phyloP scores from a whole-genome alignment of 2,888 invertebrate species.

The Andrena bucephala region DNA sequence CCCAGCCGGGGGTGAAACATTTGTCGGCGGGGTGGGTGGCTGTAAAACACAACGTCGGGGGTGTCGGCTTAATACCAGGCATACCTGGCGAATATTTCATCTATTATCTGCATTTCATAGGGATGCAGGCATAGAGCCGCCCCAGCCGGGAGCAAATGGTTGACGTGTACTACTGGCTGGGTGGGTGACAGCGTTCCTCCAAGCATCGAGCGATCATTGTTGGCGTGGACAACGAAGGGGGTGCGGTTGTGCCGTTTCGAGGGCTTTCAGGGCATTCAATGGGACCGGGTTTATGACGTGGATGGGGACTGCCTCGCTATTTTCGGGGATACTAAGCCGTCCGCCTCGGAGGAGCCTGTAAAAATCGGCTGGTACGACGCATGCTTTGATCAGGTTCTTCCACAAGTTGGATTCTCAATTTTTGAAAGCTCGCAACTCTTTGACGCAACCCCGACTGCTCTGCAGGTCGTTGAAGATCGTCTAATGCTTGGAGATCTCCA shows the following conservation, averaged over 20 bases:
- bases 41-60: conserved; percentile 70
- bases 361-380: neutral
- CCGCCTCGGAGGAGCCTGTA: neutral
- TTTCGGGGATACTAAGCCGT: neutral
- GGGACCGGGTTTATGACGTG: neutral
- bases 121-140: conserved; percentile 55
- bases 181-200: conserved; percentile 42
- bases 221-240: conserved; percentile 51
- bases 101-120: conserved; percentile 71
- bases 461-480: too few relatives aligned
- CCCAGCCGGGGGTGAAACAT: conserved; percentile 34
- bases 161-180: conserved; percentile 34
- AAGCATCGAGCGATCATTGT: conserved; percentile 53
- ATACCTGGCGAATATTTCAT: conserved; percentile 74
- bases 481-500: neutral
- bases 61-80: conserved; percentile 73
- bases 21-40: conserved; percentile 39
- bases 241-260: conserved; percentile 44
- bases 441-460: too few relatives aligned
- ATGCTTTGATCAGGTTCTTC: too few relatives aligned
- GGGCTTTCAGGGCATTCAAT: conserved; percentile 27
- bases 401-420: too few relatives aligned
- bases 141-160: conserved; percentile 45
- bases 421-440: too few relatives aligned
- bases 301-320: neutral